Conservation (phyloP, 2,113 vertebrate species). For the Campylomormyrus tamandua region DNA sequence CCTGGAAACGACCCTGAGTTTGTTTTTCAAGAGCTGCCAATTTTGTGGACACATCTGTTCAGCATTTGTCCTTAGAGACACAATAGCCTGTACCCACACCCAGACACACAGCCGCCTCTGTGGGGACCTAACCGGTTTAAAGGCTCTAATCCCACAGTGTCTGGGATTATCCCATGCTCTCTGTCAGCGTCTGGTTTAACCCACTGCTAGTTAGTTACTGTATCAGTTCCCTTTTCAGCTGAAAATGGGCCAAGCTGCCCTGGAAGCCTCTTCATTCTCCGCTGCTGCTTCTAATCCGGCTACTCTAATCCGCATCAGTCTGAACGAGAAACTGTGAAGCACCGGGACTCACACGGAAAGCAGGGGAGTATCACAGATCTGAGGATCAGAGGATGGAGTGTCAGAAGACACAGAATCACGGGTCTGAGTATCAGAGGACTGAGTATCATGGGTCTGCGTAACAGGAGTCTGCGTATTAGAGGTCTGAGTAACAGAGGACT, state of each 20-base stretch:
- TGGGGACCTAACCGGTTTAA: not conserved
- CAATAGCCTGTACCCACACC: not conserved
- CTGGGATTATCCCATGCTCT: not conserved
- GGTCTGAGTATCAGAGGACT: not conserved
- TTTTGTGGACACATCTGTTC: not conserved
- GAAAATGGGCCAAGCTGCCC: not conserved
- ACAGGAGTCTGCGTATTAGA: not conserved
- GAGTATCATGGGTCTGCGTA: not conserved
- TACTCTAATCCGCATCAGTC: not conserved
- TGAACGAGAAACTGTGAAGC: not conserved
- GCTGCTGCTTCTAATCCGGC: not conserved
- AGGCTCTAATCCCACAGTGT: not conserved
- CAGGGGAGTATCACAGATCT: not conserved
- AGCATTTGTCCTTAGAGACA: not conserved
- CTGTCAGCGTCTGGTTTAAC: not conserved
- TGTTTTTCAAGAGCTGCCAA: not conserved
- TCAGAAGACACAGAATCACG: not conserved
- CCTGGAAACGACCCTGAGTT: not conserved
- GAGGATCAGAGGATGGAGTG: not conserved
- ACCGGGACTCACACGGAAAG: not conserved
- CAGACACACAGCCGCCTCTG: not conserved
- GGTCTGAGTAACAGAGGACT: not conserved
- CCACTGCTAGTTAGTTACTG: not conserved
- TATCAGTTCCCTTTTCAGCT: not conserved
- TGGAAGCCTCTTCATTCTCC: not conserved